Percentiles rank a stretch among this genome's conserved stretches.
Evolutionary conservation across 2,797 vertebrate species (phyloP).

Genomic region (Paratrypauchen microcephalus): DNA sequence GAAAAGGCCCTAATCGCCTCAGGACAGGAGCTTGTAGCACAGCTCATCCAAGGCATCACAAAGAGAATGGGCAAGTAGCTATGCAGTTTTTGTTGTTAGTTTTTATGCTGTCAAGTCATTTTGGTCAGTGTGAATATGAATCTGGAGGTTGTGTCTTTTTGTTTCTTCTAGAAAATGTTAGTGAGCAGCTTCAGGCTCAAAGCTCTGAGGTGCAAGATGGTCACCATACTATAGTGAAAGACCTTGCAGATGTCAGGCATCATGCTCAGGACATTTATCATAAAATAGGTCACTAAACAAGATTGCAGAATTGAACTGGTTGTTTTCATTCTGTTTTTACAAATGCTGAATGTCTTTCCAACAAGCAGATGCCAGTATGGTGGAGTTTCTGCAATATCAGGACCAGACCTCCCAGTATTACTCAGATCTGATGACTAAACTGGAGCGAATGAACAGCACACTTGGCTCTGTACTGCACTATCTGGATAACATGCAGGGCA

Average conservation of each 20-base stretch:
- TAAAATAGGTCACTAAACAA: conserved; percentile 75
- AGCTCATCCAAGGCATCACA: conserved; percentile 76
- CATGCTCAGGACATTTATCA: conserved; percentile 81
- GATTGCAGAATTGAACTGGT: neutral
- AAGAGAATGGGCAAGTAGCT: conserved; percentile 72
- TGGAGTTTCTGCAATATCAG: conserved; percentile 79
- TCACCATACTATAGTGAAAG: conserved; percentile 67
- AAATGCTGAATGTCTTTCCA: neutral
- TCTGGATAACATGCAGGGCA: conserved; percentile 72
- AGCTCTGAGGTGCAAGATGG: conserved; percentile 67
- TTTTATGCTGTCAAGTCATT: neutral
- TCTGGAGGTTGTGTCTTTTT: neutral
- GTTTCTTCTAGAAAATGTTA: conserved; percentile 72
- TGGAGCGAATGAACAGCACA: conserved; percentile 80
- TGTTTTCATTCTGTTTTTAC: neutral
- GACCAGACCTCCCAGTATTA: conserved; percentile 74
- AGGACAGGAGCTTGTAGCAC: conserved; percentile 73
- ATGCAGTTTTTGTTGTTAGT: neutral
- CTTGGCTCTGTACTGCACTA: conserved; percentile 73
- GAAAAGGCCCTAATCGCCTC: conserved; percentile 79
- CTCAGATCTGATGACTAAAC: conserved; percentile 75
- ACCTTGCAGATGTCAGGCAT: conserved; percentile 68
- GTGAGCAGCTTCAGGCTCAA: conserved; percentile 66
- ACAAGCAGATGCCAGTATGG: conserved; percentile 74
- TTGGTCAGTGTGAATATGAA: too few species aligned